These are phyloP conservation scores for Ernsta delagoae DNA, from an alignment of 2,888 invertebrate genomes.

Conservation along the genomic window DNA sequence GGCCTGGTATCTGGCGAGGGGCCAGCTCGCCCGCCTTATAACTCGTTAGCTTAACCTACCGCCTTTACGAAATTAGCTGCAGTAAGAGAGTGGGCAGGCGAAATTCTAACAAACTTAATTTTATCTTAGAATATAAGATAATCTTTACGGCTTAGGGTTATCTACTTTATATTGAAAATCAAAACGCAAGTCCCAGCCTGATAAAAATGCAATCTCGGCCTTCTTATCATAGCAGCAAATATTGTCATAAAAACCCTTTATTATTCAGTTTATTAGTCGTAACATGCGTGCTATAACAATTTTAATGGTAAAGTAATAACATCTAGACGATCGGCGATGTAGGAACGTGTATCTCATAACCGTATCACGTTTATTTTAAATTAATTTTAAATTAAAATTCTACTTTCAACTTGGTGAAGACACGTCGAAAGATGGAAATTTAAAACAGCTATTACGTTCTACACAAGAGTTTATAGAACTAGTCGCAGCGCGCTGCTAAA, in stretches of 20 bases:
- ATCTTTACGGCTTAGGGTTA: too few relatives aligned
- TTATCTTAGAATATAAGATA: too few relatives aligned
- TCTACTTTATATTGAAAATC: too few relatives aligned
- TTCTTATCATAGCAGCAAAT: too few relatives aligned
- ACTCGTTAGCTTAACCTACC: constrained; percentile 53
- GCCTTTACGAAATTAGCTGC: not conserved
- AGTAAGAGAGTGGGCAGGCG: not conserved
- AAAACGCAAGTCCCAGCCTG: too few relatives aligned
- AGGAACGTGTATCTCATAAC: constrained; percentile 16
- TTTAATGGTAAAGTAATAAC: too few relatives aligned
- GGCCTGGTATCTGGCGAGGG: constrained; percentile 45
- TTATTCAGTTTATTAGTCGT: too few relatives aligned
- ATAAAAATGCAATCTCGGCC: too few relatives aligned
- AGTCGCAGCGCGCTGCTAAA: not conserved
- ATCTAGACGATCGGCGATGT: constrained; percentile 2
- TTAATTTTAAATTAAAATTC: constrained; percentile 26
- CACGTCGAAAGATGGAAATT: constrained; percentile 30
- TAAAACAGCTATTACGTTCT: constrained; percentile 21
- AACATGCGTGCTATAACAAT: too few relatives aligned
- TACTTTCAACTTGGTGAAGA: constrained; percentile 17
- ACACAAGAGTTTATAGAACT: not conserved
- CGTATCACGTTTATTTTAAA: too few relatives aligned
- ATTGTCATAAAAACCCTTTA: too few relatives aligned
- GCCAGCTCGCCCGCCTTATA: constrained; percentile 49
- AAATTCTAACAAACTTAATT: not conserved